These are phyloP conservation scores for Phaenicophaeus curvirostris DNA, from an alignment of 2,797 vertebrate genomes.

Conservation along the genomic window DNA sequence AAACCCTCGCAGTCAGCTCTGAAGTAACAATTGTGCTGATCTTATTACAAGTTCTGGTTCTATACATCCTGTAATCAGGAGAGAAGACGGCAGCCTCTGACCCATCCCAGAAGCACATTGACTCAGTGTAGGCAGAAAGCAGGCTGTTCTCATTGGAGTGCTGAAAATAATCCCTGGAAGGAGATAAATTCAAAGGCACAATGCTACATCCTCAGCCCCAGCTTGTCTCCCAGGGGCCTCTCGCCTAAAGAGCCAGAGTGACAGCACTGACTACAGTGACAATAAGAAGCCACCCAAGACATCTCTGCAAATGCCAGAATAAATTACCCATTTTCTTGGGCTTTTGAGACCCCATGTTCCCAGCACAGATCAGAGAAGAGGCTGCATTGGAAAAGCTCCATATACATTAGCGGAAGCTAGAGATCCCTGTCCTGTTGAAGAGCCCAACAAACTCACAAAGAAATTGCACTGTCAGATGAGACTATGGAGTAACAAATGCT, in stretches of 20 bases:
- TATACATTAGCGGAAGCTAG: not conserved
- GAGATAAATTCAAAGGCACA: not conserved
- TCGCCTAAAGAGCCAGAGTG: not conserved
- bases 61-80: not conserved
- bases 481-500: not conserved
- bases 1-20: not conserved
- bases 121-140: not conserved
- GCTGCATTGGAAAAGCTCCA: not conserved
- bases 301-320: not conserved
- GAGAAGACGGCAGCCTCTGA: not conserved
- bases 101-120: not conserved
- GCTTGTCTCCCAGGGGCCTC: not conserved
- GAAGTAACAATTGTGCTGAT: not conserved
- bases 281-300: not conserved
- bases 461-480: not conserved
- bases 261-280: not conserved
- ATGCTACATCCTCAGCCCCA: not conserved
- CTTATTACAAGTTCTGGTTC: not conserved
- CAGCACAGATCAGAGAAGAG: not conserved
- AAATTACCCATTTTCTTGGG: not conserved
- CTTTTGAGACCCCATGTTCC: not conserved
- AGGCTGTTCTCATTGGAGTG: not conserved
- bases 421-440: not conserved
- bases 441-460: not conserved
- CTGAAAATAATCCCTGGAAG: not conserved